Base-by-base conservation (phyloP, 2,888 invertebrate genomes). In the Acronicta alni region DNA sequence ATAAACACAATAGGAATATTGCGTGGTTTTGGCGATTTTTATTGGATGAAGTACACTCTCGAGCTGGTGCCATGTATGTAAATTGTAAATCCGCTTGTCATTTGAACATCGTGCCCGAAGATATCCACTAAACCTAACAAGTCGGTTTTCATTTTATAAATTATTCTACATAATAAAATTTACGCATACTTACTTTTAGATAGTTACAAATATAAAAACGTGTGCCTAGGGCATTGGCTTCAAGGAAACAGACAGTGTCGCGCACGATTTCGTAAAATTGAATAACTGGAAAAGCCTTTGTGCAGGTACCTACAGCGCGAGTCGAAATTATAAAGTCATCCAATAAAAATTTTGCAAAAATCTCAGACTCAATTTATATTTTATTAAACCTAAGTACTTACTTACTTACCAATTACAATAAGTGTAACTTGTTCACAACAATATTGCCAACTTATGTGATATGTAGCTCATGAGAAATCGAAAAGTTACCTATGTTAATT, bases 211-310 rank as follows among this genome's bases (percentile, higher is more conserved):
- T 38, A 10, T 30, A 55, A 39, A 61, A 32, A 51, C 35, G 57
- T 49, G 60, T 43, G 26, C 51, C 47, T 64, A 64, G 73, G 64
- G 61, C 61, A 60, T 57, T 72, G 69, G 57, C 67, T 73, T 69
- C 43, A 60, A 57, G 59, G 38, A 64, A 67, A 60, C 30, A 49
- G 59, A 47, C 58, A 39, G 17, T 51, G 57, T 62, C 59, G 74
- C 67, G 65, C 75, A 75, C 77, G 75, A 73, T 65, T 77, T 61
- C 39, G 23, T 63, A 49, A 74, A 74, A 77, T 67, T 60, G 67
- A 68, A 56, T 74, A 61, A 67, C 61, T 58, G 58, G 68, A 58
- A 68, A 59, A 49, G 20, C 39, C 32, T 67, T 67, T 72, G 67
- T 72, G 42, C 54, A 47, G 30, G 56, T 37, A 23, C 16, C 43